These are phyloP conservation scores for Tetrapedia diversipes DNA, from an alignment of 2,888 invertebrate genomes.

Conservation along the genomic window DNA sequence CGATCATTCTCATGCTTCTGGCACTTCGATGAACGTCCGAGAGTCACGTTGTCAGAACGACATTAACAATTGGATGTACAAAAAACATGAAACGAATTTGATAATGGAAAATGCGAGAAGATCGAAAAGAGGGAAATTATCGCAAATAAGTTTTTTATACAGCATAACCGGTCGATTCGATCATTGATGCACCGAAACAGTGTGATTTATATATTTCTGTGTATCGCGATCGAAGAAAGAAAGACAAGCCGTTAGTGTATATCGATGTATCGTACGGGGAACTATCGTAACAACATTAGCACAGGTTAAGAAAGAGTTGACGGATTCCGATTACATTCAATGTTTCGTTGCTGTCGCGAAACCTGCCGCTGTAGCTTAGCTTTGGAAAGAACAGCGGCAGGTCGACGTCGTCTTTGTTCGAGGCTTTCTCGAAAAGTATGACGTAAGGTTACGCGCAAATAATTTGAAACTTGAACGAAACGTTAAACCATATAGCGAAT, in stretches of 20 bases:
- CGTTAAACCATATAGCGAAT: too few species aligned
- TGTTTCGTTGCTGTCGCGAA: constrained; percentile 36
- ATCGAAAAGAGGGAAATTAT: not conserved
- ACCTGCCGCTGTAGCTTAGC: constrained; percentile 58
- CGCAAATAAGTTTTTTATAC: too few species aligned
- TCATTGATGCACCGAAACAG: not conserved
- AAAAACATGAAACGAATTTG: not conserved
- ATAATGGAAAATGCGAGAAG: not conserved
- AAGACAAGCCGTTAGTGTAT: not conserved
- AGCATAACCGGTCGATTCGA: not conserved
- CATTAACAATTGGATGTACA: not conserved
- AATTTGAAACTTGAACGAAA: not conserved
- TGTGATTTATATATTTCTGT: not conserved
- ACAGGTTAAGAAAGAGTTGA: constrained; percentile 14
- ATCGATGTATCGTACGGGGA: not conserved
- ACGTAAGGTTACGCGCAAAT: not conserved
- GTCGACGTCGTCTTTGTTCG: constrained; percentile 28
- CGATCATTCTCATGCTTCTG: not conserved
- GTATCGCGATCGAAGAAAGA: not conserved
- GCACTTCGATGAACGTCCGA: too few species aligned
- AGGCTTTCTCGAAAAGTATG: constrained; percentile 2
- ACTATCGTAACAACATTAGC: constrained; percentile 1
- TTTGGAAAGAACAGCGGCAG: constrained; percentile 57
- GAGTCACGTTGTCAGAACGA: not conserved
- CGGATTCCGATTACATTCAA: constrained; percentile 27